Evolutionary conservation across 2,888 invertebrate species (phyloP).

Genomic region (Salpingus planirostris): DNA sequence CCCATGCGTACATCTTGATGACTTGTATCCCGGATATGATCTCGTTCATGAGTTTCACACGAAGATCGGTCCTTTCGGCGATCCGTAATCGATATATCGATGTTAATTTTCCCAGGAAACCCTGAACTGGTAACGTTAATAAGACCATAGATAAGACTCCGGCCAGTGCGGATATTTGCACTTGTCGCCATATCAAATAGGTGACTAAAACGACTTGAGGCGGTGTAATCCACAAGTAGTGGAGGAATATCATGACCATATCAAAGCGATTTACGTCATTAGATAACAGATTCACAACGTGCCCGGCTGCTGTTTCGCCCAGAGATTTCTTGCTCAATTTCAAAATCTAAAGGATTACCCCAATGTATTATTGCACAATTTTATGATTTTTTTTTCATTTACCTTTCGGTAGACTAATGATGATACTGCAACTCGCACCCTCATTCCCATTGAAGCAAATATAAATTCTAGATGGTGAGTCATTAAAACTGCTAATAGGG

Average conservation of each 20-base stretch:
- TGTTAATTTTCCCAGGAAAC: slow-evolving; percentile 41
- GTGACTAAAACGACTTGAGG: slow-evolving; percentile 57
- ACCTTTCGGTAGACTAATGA: slow-evolving; percentile 59
- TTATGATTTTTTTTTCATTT: too few species aligned
- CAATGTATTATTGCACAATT: background rate
- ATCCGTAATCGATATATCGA: slow-evolving; percentile 41
- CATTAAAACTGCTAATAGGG: slow-evolving; percentile 46
- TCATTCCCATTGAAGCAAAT: slow-evolving; percentile 63
- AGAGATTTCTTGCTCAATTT: slow-evolving; percentile 57
- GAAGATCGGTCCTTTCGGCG: slow-evolving; percentile 49
- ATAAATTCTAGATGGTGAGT: slow-evolving; percentile 54
- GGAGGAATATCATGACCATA: slow-evolving; percentile 55
- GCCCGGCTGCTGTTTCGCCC: slow-evolving; percentile 70
- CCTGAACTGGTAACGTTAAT: slow-evolving; percentile 43
- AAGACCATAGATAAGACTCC: slow-evolving; percentile 48
- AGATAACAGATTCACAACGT: slow-evolving; percentile 72
- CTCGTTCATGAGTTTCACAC: slow-evolving; percentile 64
- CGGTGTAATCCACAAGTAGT: slow-evolving; percentile 72
- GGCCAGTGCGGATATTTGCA: slow-evolving; percentile 46
- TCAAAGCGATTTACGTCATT: slow-evolving; percentile 78
- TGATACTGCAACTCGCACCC: slow-evolving; percentile 66
- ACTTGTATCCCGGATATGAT: slow-evolving; percentile 63
- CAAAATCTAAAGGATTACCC: slow-evolving; percentile 40
- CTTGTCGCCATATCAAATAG: slow-evolving; percentile 46
- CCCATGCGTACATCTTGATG: slow-evolving; percentile 74